Conservation (phyloP, 2,888 invertebrate species). For the Polymixis lichenea region DNA sequence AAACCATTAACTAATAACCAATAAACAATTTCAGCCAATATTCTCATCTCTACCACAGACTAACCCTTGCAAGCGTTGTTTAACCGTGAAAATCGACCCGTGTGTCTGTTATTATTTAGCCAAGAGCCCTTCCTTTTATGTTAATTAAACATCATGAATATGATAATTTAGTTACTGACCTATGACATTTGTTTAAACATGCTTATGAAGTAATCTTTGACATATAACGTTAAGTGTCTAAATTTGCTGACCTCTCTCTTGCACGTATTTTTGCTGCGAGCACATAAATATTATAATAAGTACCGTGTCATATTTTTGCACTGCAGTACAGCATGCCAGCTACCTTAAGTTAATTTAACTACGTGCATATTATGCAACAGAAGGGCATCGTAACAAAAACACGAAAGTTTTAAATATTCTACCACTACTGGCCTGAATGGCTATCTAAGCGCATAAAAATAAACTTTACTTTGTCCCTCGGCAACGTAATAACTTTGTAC, state of each 20-base stretch:
- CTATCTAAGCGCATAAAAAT: slow-evolving; percentile 34
- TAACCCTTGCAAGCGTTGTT: neutral
- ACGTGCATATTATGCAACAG: slow-evolving; percentile 17
- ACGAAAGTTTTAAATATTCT: slow-evolving; percentile 28
- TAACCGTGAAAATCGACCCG: neutral
- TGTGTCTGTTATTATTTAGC: too few relatives aligned
- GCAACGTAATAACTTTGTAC: too few relatives aligned
- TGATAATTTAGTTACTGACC: neutral
- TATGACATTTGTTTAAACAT: neutral
- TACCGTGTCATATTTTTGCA: slow-evolving; percentile 36
- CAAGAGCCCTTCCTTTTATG: neutral
- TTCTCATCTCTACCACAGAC: too few relatives aligned
- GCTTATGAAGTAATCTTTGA: neutral
- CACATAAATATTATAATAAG: slow-evolving; percentile 36
- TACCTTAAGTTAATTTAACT: slow-evolving; percentile 1
- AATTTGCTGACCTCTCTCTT: neutral
- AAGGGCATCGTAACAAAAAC: slow-evolving; percentile 12
- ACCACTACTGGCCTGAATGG: slow-evolving; percentile 6
- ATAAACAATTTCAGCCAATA: too few relatives aligned
- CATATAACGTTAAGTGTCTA: neutral
- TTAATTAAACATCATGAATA: neutral
- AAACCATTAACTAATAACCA: too few relatives aligned
- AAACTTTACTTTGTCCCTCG: neutral
- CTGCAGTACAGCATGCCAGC: slow-evolving; percentile 23
- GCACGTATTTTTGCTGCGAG: slow-evolving; percentile 19